These are phyloP conservation scores for Anseranas semipalmata DNA, from an alignment of 2,113 vertebrate genomes.

Conservation along the genomic window DNA sequence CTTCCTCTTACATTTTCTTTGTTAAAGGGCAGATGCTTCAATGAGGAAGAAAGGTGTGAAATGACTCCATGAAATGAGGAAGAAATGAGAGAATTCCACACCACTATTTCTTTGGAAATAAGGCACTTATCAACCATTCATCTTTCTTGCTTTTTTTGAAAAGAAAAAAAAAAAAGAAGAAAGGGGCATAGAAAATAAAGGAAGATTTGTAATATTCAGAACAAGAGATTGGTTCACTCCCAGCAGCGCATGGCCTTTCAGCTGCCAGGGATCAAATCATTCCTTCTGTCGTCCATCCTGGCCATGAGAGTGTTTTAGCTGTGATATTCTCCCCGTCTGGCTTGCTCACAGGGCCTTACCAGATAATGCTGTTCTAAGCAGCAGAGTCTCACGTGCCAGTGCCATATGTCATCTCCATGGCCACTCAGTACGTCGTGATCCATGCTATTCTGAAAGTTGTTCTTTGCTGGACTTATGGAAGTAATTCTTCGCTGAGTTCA, in stretches of 20 bases:
- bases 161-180: background rate
- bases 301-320: background rate
- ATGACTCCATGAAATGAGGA: background rate
- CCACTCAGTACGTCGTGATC: no score
- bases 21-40: background rate
- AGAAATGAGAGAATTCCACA: background rate
- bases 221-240: background rate
- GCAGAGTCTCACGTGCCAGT: background rate
- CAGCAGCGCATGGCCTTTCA: background rate
- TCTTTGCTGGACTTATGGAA: background rate
- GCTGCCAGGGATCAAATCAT: background rate
- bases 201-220: background rate
- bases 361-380: background rate
- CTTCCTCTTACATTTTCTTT: background rate
- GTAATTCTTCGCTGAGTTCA: background rate
- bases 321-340: background rate
- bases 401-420: no score
- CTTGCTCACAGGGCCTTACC: background rate
- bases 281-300: background rate
- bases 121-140: background rate
- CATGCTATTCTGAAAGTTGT: background rate
- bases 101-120: background rate
- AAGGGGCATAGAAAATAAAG: background rate
- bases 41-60: background rate
- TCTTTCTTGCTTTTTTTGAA: background rate